phyloP scores from a whole-genome alignment of 1,140 invertebrate genomes.

The Drosophila lini region DNA sequence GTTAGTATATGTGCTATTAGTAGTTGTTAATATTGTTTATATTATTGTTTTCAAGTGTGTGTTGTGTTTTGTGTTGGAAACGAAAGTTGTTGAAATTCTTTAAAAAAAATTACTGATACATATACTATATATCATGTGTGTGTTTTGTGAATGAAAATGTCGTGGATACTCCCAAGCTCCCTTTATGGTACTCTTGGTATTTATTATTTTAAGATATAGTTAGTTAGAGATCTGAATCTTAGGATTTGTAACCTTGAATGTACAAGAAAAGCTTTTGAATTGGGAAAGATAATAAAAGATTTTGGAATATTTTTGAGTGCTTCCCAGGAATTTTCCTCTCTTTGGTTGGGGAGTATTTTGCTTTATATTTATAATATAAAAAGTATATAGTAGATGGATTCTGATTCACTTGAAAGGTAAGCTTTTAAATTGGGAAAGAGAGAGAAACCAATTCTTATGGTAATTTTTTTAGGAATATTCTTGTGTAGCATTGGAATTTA shows the following conservation, averaged over 20 bases:
- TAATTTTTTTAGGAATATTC: neutral
- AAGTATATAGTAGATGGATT: neutral
- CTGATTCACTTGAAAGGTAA: no score
- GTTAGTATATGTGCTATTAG: constrained; percentile 33
- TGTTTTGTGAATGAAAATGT: constrained; percentile 17
- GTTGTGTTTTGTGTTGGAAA: constrained; percentile 10
- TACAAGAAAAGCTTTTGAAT: no score
- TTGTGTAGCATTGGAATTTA: no score
- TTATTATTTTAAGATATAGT: no score
- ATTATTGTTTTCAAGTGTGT: neutral
- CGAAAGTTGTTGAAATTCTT: constrained; percentile 13
- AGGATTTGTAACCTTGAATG: no score
- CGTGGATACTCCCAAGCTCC: neutral
- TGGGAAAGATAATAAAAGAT: no score
- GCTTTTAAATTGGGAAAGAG: neutral
- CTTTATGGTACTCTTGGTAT: neutral
- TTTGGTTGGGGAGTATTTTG: no score
- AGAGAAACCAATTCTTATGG: neutral
- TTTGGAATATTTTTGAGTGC: no score
- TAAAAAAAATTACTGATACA: constrained; percentile 4
- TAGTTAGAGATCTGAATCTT: no score
- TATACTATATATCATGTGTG: constrained; percentile 1
- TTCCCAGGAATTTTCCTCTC: no score
- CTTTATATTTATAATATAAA: no score
- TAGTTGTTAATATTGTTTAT: constrained; percentile 9